Conservation (phyloP, 1,140 invertebrate species). For the Sesamia nonagrioides region DNA sequence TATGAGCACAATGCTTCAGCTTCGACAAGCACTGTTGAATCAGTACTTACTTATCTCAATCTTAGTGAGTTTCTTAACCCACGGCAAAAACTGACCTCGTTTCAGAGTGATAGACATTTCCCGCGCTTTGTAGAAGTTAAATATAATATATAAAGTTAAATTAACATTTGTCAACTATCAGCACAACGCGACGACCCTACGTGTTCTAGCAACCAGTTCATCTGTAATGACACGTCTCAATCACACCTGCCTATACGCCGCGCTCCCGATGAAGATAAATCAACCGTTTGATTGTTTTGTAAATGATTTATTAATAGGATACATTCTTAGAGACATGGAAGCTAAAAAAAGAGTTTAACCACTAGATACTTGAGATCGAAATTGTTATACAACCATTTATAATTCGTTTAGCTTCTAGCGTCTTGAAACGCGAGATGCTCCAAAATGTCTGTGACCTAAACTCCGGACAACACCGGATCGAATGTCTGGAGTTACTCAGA, state of each 20-base stretch:
- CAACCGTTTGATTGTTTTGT: slow-evolving; percentile 34
- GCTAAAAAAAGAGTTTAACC: neutral
- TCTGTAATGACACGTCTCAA: slow-evolving; percentile 17
- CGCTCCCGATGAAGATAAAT: slow-evolving; percentile 19
- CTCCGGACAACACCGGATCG: slow-evolving; percentile 21
- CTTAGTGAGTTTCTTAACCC: neutral
- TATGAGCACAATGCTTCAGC: too few relatives aligned
- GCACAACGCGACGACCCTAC: neutral
- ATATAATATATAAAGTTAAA: too few relatives aligned
- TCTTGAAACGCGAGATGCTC: neutral
- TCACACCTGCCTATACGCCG: slow-evolving; percentile 10
- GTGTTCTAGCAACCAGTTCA: neutral
- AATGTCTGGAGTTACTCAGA: slow-evolving; percentile 3
- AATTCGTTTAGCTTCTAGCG: too few relatives aligned
- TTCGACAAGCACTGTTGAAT: too few relatives aligned
- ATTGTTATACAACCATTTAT: neutral
- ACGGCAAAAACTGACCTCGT: slow-evolving; percentile 7
- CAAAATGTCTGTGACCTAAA: slow-evolving; percentile 17
- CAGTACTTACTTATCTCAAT: neutral
- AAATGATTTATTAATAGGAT: slow-evolving; percentile 12
- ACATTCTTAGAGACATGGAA: neutral
- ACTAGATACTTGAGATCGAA: neutral
- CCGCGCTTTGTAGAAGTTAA: neutral
- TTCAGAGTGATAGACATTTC: neutral
- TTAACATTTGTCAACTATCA: neutral